Evolutionary conservation across 1,140 invertebrate species (phyloP), one percentile per base, ranked within the genome.

Genomic region (Papilio machaon): DNA sequence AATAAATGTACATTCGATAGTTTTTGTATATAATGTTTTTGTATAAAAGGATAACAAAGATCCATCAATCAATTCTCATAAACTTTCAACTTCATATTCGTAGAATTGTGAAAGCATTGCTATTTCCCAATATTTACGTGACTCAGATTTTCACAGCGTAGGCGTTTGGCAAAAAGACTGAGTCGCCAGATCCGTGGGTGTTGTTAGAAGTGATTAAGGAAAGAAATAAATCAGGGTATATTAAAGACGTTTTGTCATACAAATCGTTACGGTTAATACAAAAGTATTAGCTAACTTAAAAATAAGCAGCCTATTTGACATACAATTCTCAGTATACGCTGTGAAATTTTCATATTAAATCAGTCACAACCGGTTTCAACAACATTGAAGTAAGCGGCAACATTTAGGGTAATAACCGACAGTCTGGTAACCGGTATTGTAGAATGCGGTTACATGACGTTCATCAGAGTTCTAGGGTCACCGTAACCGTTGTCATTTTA

Each of bases 151-250:
- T 38, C 11, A 7, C 5, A 17, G 64, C 60, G 60, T 70, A 38
- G 64, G 64, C 64, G 64, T 70, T 70, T 70, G 64, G 64, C 30
- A 70, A 70, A 70, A 70, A 13, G 64, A 38, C 38, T 70, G 30
- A 35, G 64, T 70, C 64, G 23, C 64, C 30, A 38, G 64, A 17
- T 30, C 64, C 64, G 23, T 70, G 64, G 64, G 64, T 35, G 64
- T 70, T 30, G 11, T 70, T 38, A 70, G 64, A 67, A 15, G 15
- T 23, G 23, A 70, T 70, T 70, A 38, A 35, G 64, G 30, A 38
- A 70, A 70, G 60, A 64, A 70, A 70, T 70, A 70, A 70, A 70
- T 38, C 23, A 35, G 30, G 64, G 30, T 38, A 70, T 67, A 10
- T 11, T 70, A 38, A 70, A 70, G 23, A 11, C 30, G 30, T 70